phyloP scores from a whole-genome alignment of 2,888 invertebrate species.

The Nemapogon koenigi region DNA sequence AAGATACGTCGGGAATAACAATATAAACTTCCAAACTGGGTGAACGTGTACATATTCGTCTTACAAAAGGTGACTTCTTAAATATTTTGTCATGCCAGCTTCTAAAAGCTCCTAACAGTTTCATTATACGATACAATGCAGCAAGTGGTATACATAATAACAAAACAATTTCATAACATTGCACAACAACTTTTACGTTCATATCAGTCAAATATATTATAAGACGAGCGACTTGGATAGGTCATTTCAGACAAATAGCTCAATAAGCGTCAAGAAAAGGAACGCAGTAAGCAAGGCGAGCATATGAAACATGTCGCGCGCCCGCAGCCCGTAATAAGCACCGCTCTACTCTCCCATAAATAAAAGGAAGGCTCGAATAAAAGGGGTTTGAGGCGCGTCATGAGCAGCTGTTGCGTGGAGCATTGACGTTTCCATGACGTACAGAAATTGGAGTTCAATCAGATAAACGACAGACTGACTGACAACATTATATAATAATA shows the following conservation, averaged over 20 bases:
- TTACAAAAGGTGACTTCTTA: too few relatives aligned
- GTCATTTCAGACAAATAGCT: constrained; percentile 30
- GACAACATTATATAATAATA: not conserved
- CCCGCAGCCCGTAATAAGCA: constrained; percentile 47
- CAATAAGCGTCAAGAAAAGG: constrained; percentile 37
- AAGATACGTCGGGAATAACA: constrained; percentile 42
- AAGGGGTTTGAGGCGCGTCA: constrained; percentile 44
- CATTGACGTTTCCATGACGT: constrained; percentile 22
- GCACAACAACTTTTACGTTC: constrained; percentile 4
- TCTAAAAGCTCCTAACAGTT: too few relatives aligned
- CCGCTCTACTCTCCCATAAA: constrained; percentile 53
- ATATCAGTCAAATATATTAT: constrained; percentile 8
- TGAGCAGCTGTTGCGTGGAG: constrained; percentile 41
- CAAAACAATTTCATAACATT: constrained; percentile 5
- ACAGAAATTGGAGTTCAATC: constrained; percentile 7
- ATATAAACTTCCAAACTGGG: constrained; percentile 28
- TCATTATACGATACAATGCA: constrained; percentile 1
- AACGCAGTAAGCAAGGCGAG: constrained; percentile 32
- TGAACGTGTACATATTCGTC: too few relatives aligned
- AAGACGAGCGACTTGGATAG: constrained; percentile 18
- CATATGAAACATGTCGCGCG: constrained; percentile 44
- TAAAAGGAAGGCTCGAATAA: constrained; percentile 46
- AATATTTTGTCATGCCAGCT: too few relatives aligned
- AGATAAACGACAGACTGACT: constrained; percentile 4
- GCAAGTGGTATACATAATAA: not conserved